phyloP scores from a whole-genome alignment of 2,113 vertebrate genomes.

The Haliaeetus leucogaster region DNA sequence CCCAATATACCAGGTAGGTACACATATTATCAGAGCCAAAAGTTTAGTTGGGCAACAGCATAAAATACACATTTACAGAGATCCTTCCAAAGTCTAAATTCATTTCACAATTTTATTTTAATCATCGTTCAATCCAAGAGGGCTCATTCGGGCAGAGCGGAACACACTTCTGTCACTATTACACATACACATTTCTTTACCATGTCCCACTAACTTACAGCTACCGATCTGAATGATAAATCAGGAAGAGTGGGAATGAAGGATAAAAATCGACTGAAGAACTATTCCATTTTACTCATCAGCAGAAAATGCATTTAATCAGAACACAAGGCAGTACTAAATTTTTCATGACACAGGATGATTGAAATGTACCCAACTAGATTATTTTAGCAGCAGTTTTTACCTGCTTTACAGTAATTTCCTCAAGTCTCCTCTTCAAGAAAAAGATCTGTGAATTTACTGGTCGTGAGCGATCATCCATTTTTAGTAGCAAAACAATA shows the following conservation, averaged over 20 bases:
- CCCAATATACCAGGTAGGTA: not conserved
- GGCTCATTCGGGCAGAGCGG: not conserved
- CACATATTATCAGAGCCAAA: not conserved
- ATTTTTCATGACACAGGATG: not conserved
- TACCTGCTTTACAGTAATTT: not conserved
- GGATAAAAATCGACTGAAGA: slow-evolving; percentile 27
- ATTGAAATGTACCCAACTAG: not conserved
- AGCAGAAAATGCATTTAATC: slow-evolving; percentile 28
- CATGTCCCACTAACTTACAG: not conserved
- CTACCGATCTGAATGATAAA: slow-evolving; percentile 19
- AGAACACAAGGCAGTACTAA: not conserved
- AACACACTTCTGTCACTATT: not conserved
- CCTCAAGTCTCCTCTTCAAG: not conserved
- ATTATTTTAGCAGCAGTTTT: not conserved
- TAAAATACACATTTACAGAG: not conserved
- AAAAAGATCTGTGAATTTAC: not conserved
- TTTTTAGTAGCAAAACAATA: not conserved
- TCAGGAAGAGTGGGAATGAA: not conserved
- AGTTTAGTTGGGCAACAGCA: not conserved
- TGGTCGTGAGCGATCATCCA: accelerated
- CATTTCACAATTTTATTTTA: not conserved
- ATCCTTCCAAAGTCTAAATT: not conserved
- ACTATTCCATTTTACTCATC: slow-evolving; percentile 9
- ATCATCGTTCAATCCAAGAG: not conserved
- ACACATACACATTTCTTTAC: not conserved